Evolutionary conservation across 2,888 invertebrate genomes (phyloP), one percentile per base, ranked within the genome.

Genomic region (Hypolimnas misippus): DNA sequence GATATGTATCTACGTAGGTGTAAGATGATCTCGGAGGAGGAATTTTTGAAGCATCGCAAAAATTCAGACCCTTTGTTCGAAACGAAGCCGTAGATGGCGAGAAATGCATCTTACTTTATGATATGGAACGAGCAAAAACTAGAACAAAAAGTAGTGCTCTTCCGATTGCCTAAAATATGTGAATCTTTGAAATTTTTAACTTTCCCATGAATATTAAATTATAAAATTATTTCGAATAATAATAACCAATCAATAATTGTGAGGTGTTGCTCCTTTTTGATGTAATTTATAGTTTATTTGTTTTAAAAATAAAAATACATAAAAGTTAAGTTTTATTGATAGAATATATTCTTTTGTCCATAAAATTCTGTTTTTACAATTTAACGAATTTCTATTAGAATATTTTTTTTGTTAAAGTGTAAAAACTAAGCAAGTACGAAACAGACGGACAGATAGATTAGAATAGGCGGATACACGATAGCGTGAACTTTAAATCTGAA

Each of bases 41-140:
- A 57, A 51, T 65, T 62, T 63, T 54, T 57, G 16, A 57, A 54
- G 50, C 38, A 57, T 54, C 29, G 44, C 40, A 57, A 64, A 61
- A 53, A 57, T 64, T 53, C 53, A 40, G 38, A 25, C 57, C 44
- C 40, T 54, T 65, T 65, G 57, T 54, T 50, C 53, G 16, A 16
- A n/a, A 16, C 10, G 61, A 62, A 65, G 31, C 51, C 54, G 35
- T 65, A 60, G 52, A 35, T 40, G 31, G n/a, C 33, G 49, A 40
- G 49, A 3, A 57, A 56, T 40, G 44, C 42, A 33, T 17, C 14
- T 31, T 54, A 40, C 19, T 51, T 35, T 35, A 29, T 49, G 49
- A 25, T 49, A 49, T 49, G 6, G 21, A 14, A 40, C 19, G 31
- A 5, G 7, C n/a, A 19, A 42, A 42, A 51, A 51, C 29, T 12